These are phyloP conservation scores for Frieseomelitta varia DNA, from an alignment of 1,140 invertebrate species.

Conservation along the genomic window DNA sequence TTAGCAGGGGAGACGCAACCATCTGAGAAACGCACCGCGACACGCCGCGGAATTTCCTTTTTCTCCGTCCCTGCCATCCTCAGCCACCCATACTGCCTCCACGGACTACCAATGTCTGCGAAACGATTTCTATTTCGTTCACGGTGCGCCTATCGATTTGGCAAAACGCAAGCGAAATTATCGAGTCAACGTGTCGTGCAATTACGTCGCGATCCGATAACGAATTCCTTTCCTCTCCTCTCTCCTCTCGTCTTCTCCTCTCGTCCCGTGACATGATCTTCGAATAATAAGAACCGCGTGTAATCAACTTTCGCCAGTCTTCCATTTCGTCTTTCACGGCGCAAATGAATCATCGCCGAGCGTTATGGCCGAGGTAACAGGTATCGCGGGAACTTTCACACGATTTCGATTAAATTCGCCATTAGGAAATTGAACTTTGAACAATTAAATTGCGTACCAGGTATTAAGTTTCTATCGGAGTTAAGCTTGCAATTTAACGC, in stretches of 20 bases:
- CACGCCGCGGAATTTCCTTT: conserved; percentile 12
- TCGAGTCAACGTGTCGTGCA: background rate
- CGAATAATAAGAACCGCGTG: background rate
- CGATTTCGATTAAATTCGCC: background rate
- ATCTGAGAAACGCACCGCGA: conserved; percentile 19
- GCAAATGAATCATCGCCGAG: background rate
- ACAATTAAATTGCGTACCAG: background rate
- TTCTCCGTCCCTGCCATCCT: too few species aligned
- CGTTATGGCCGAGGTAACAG: background rate
- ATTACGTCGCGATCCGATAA: background rate
- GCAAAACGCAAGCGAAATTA: background rate
- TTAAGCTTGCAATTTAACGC: background rate
- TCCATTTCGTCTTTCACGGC: background rate
- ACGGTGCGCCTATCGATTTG: background rate
- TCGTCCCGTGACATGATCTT: background rate
- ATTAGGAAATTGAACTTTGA: conserved; percentile 3
- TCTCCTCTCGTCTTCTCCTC: too few species aligned
- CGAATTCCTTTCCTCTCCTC: too few species aligned
- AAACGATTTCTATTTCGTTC: background rate
- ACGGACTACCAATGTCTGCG: background rate
- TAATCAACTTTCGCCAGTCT: background rate
- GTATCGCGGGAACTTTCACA: background rate
- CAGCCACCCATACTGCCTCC: background rate
- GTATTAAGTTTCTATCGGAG: conserved; percentile 11
- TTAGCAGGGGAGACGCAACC: conserved; percentile 54